These are phyloP conservation scores for Nyctereutes procyonoides DNA, from an alignment of 2,113 vertebrate genomes.

Conservation along the genomic window DNA sequence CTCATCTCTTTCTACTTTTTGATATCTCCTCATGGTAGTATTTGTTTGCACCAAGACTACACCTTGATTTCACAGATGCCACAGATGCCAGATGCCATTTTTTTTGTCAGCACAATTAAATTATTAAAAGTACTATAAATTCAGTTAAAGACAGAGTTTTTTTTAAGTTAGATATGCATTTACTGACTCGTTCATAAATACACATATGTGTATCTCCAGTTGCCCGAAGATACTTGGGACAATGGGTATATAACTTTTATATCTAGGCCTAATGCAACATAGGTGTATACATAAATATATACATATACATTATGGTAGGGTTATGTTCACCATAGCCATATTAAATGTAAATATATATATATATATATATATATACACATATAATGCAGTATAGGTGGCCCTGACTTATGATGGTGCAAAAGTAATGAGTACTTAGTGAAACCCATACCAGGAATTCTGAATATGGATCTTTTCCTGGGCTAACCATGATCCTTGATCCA, in stretches of 20 bases:
- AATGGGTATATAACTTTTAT: neutral
- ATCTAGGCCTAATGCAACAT: neutral
- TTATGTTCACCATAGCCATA: no score
- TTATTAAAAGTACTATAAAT: neutral
- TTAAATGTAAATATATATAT: no score
- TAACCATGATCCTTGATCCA: no score
- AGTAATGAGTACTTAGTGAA: neutral
- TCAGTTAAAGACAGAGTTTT: neutral
- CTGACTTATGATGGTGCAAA: neutral
- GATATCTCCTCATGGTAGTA: neutral
- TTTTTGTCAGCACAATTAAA: neutral
- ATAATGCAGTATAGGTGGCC: neutral
- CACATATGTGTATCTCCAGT: no score
- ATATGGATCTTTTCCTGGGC: neutral
- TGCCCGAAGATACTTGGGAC: neutral
- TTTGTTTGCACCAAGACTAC: neutral
- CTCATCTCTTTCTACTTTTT: neutral
- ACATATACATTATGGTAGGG: no score
- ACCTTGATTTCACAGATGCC: neutral
- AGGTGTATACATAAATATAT: no score
- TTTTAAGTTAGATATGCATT: neutral
- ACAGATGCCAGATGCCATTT: neutral
- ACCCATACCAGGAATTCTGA: neutral
- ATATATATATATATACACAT: no score
- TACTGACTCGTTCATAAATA: neutral